Percentiles rank a stretch among this genome's conserved stretches.
Conservation (phyloP, 53 echinoderm and acorn worm genomes). For the Temnopleurus reevesii region DNA sequence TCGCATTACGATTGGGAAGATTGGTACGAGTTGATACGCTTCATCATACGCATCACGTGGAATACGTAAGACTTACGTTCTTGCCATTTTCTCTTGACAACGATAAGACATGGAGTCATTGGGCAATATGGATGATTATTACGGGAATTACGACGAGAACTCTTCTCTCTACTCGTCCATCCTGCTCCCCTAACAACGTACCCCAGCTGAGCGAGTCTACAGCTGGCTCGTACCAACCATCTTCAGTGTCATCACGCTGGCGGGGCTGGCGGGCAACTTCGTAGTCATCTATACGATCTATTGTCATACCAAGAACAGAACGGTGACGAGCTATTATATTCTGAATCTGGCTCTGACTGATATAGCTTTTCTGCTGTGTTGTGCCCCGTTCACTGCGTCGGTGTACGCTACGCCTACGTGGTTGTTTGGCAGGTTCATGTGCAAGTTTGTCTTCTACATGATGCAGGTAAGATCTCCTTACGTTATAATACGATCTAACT, state of each 20-base stretch:
- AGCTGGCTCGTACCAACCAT: conserved; percentile 73
- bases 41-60: too few species aligned
- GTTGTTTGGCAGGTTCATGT: conserved; percentile 81
- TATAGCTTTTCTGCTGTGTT: conserved; percentile 73
- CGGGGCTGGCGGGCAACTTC: conserved; percentile 74
- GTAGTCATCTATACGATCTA: conserved; percentile 79
- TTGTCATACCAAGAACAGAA: conserved; percentile 72
- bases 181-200: not conserved
- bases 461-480: conserved; percentile 70
- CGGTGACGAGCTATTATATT: conserved; percentile 84
- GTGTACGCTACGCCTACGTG: conserved; percentile 70
- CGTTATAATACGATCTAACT: too few species aligned
- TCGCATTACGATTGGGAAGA: too few species aligned
- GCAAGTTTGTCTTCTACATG: conserved; percentile 82
- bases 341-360: conserved; percentile 77
- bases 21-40: too few species aligned
- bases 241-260: conserved; percentile 68
- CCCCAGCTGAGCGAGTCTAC: conserved; percentile 28
- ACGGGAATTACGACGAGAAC: conserved; percentile 47
- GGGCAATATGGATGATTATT: conserved; percentile 34
- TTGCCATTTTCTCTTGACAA: too few species aligned
- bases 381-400: conserved; percentile 78
- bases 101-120: conserved; percentile 14
- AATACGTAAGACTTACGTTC: too few species aligned
- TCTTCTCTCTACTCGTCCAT: conserved; percentile 23